Evolutionary conservation across 2,888 invertebrate species (phyloP), one percentile per base, ranked within the genome.

Genomic region (Amiota minor): DNA sequence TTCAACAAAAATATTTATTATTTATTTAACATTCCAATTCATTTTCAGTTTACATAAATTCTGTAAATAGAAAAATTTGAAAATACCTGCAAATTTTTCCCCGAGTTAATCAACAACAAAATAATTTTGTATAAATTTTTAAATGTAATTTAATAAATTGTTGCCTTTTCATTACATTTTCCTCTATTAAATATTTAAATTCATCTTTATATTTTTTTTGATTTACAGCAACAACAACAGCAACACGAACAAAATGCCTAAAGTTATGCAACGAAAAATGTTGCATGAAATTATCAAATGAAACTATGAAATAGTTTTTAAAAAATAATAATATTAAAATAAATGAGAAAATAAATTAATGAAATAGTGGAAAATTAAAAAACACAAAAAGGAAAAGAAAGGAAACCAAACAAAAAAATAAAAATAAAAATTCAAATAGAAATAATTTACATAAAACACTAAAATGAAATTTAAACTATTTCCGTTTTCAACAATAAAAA

Each of bases 391-490:
- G 74, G 73, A 74, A 74, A 73, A 74, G 72, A 76, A 70, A 12
- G 10, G 12, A 72, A 47, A 68, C 50, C 67, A 68, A 45, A 65
- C 35, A 47, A 50, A 72, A 16, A 73, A 72, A 18, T 56, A 62
- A 72, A n/a, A n/a, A n/a, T n/a, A 72, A 70, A 71, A 71, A 35
- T 35, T 35, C 6, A 35, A 35, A 35, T 35, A 62, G 45, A 75
- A 75, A 71, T 53, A 73, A 72, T 59, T 59, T 59, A 59, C 53
- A 53, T 47, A 61, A 56, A 46, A 18, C 56, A 62, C 11, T 64
- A 74, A 81, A 78, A 81, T 83, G 79, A 79, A 80, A 81, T 78
- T 85, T 80, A 83, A 86, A 80, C 80, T 80, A 81, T 78, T 84
- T 83, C 81, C 82, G 86, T 77, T 81, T 76, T 77, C 86, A 76